phyloP scores from a whole-genome alignment of 2,797 vertebrate genomes.

The Xyrichtys novacula region DNA sequence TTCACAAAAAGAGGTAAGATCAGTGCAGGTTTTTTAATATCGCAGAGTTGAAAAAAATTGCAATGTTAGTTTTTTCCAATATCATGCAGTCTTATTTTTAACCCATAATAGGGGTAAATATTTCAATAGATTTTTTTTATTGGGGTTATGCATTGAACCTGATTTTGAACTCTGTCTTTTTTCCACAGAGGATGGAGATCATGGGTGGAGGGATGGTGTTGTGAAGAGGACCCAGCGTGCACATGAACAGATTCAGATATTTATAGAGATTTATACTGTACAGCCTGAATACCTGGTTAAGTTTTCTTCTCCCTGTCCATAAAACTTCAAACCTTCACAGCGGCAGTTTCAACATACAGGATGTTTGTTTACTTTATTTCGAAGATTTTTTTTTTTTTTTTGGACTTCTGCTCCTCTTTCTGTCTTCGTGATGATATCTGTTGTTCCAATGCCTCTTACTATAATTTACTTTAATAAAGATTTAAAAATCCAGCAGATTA shows the following conservation, averaged over 20 bases:
- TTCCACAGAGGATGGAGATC: slow-evolving; percentile 92
- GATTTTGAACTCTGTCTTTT: neutral
- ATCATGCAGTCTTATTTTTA: too few species aligned
- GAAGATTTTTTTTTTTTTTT: slow-evolving; percentile 4
- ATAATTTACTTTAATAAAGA: neutral
- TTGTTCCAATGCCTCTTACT: neutral
- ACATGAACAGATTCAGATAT: slow-evolving; percentile 15
- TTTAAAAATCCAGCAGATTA: slow-evolving; percentile 14
- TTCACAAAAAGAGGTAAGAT: too few species aligned
- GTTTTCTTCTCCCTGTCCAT: neutral
- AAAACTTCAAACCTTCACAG: neutral
- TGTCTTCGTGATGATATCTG: neutral
- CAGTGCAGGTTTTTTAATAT: too few species aligned
- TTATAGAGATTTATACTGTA: slow-evolving; percentile 46
- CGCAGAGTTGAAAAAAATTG: too few species aligned
- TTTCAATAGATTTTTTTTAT: too few species aligned
- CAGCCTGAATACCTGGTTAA: neutral
- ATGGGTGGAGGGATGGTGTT: slow-evolving; percentile 94
- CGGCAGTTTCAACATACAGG: neutral
- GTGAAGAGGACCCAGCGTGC: slow-evolving; percentile 68
- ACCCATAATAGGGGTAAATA: too few species aligned
- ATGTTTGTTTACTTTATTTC: slow-evolving; percentile 10
- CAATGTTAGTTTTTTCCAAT: too few species aligned
- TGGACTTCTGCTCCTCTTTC: neutral
- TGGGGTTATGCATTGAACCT: too few species aligned